Base-by-base conservation (phyloP, 2,888 invertebrate genomes). In the Rambutsinella grinnellia region DNA sequence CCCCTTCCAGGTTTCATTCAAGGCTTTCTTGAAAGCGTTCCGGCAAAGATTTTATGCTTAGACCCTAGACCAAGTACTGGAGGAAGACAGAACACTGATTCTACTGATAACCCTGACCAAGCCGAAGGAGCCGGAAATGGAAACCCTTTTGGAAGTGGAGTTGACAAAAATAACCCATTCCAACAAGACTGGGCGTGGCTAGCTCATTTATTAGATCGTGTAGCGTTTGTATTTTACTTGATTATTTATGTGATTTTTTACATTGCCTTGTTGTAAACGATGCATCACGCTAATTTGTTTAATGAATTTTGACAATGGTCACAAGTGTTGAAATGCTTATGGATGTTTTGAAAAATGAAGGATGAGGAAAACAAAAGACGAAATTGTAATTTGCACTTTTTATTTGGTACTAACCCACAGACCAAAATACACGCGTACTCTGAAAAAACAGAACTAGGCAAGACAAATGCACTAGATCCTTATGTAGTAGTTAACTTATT, bases 131-230 rank as follows among this genome's bases (percentile, higher is more conserved):
- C 51, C 8, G 82, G 79, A 17, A 69, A 36, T 56, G 81, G 79
- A 19, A 83, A 83, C 56, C 67, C 82, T 8, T 79, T 84, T 19
- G 78, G 60, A 10, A 57, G 53, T 28, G 71, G 71, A 17, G 68
- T 75, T 0, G 63, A 68, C 2, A 63, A 63, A 44, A 62, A 47
- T 10, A 81, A 78, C 62, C 82, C 83, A 8, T 80, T 81, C 36
- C 84, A 84, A 36, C 79, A 81, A 23, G 83, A 84, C 56, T 84
- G 83, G 83, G 84, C 84, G 15, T 84, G 84, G 84, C 47, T 84
- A 19, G 84, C 84, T 49, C 83, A 84, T 70, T 58, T 84, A 8
- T 60, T 84, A 19, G 84, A 84, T 58, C 63, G 84, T 21, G 68
- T 83, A 24, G 82, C 79, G 3, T 84, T 84, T 56, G 56, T 79